These are phyloP conservation scores for Eumeta japonica DNA, from an alignment of 1,140 invertebrate species.

Conservation along the genomic window DNA sequence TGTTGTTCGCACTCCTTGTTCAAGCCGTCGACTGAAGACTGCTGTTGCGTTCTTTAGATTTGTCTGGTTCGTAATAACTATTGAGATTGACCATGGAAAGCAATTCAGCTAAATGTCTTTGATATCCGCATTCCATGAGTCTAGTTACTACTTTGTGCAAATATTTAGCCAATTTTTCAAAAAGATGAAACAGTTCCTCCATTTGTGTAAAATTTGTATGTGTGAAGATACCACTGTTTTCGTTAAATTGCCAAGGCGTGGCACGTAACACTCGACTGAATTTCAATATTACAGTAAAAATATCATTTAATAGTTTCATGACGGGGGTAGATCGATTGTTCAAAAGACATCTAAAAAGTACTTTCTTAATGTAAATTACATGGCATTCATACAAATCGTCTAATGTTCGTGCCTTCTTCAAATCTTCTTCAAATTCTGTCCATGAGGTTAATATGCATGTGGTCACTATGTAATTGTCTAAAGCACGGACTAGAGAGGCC, in stretches of 20 bases:
- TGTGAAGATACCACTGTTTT: constrained; percentile 32
- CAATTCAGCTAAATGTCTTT: constrained; percentile 47
- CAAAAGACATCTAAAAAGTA: constrained; percentile 68
- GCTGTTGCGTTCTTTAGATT: constrained; percentile 21
- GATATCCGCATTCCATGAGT: constrained; percentile 51
- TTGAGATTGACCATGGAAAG: constrained; percentile 51
- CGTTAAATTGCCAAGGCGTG: constrained; percentile 50
- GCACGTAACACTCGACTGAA: constrained; percentile 60
- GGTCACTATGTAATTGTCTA: constrained; percentile 71
- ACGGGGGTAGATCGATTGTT: constrained; percentile 67
- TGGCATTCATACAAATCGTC: constrained; percentile 70
- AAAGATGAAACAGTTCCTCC: constrained; percentile 42
- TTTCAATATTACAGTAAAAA: constrained; percentile 69
- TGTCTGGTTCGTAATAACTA: constrained; percentile 44
- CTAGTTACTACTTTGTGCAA: constrained; percentile 46
- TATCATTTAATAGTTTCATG: constrained; percentile 63
- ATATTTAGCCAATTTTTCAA: constrained; percentile 48
- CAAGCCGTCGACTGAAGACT: too few species aligned
- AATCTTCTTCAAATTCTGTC: constrained; percentile 66
- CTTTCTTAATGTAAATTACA: constrained; percentile 69
- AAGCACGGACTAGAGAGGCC: constrained; percentile 68
- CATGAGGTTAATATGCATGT: constrained; percentile 70
- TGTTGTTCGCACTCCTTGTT: too few species aligned
- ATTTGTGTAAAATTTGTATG: constrained; percentile 42
- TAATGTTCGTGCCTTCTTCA: constrained; percentile 62